phyloP scores from a whole-genome alignment of 1,140 invertebrate species.

The Helicorthomorpha holstii region DNA sequence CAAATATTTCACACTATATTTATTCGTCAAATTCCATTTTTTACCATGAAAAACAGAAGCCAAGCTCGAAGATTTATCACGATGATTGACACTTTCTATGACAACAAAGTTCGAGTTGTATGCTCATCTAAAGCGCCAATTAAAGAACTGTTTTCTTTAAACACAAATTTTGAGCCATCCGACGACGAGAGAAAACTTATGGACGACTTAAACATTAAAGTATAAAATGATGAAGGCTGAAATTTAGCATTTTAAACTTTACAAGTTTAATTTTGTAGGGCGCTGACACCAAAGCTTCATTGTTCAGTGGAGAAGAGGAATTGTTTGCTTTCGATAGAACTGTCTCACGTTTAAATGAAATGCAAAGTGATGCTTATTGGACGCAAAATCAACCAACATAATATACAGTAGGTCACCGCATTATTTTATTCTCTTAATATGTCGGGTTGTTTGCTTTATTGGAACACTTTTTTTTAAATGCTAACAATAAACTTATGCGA shows the following conservation, averaged over 20 bases:
- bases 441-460: no score
- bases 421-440: no score
- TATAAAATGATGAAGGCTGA: conserved; percentile 4
- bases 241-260: conserved; percentile 6
- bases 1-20: conserved; percentile 90
- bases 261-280: conserved; percentile 33
- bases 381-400: no score
- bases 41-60: conserved; percentile 57
- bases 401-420: no score
- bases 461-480: no score
- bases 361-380: conserved; percentile 90
- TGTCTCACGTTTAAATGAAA: conserved; percentile 77
- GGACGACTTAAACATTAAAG: conserved; percentile 70
- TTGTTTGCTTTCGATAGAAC: conserved; percentile 91
- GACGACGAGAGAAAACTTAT: conserved; percentile 72
- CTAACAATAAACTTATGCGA: no score
- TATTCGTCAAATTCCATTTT: conserved; percentile 69
- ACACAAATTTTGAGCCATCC: conserved; percentile 24
- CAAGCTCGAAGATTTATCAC: conserved; percentile 89
- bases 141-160: conserved; percentile 51
- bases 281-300: conserved; percentile 51
- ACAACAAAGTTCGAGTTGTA: conserved; percentile 68
- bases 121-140: conserved; percentile 58
- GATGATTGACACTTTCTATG: conserved; percentile 92
- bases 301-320: conserved; percentile 95